A percentile compares a stretch with the other conserved stretches of the same genome.
phyloP scores from a whole-genome alignment of 2,797 vertebrate species.

The Mus minutoides region DNA sequence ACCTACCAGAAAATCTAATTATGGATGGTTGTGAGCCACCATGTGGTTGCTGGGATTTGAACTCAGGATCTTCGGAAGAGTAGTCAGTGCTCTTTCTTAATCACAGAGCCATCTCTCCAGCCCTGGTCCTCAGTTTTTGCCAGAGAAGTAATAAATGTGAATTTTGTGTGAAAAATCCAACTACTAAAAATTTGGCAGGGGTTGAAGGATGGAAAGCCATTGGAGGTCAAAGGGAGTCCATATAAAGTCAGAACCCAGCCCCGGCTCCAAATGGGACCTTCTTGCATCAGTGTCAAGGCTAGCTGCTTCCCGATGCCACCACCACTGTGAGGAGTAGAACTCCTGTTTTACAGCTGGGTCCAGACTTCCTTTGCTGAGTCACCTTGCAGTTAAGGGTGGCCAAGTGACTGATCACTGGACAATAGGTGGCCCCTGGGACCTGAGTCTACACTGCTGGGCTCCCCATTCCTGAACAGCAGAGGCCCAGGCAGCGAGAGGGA shows the following conservation, averaged over 20 bases:
- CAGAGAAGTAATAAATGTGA: slow-evolving; percentile 3
- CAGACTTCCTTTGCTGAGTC: not conserved
- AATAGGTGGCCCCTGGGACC: not conserved
- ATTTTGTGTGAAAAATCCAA: not conserved
- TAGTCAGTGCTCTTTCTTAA: too few relatives aligned
- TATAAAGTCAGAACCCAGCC: not conserved
- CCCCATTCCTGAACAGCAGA: not conserved
- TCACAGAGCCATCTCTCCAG: too few relatives aligned
- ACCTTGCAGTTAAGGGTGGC: not conserved
- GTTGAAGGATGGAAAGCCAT: not conserved
- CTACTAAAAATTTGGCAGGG: not conserved
- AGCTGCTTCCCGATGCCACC: too few relatives aligned
- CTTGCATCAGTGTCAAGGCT: not conserved
- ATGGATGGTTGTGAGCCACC: too few relatives aligned
- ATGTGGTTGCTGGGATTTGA: too few relatives aligned
- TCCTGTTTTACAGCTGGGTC: not conserved
- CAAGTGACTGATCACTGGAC: not conserved
- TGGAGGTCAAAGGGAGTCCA: not conserved
- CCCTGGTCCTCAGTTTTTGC: not conserved
- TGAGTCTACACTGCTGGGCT: not conserved
- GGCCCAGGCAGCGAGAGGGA: not conserved
- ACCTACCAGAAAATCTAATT: too few relatives aligned
- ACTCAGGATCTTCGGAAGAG: too few relatives aligned
- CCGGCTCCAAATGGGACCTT: not conserved
- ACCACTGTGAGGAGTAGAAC: not conserved